phyloP scores from a whole-genome alignment of 2,888 invertebrate species.

The Myopa testacea region DNA sequence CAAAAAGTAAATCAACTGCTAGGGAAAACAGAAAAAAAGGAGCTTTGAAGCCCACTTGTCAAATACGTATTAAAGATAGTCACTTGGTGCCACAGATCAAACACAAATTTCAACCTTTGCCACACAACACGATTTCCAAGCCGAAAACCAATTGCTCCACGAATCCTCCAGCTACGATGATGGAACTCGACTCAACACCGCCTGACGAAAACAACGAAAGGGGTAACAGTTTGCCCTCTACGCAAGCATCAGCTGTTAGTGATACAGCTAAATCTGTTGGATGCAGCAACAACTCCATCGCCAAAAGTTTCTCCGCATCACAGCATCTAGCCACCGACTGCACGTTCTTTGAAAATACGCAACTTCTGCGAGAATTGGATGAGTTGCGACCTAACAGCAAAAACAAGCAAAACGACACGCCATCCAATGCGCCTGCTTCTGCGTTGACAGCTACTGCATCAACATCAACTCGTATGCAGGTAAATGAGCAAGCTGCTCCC shows the following conservation, averaged over 20 bases:
- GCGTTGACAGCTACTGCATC: constrained; percentile 15
- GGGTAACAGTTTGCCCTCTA: not conserved
- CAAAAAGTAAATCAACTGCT: not conserved
- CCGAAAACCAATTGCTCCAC: not conserved
- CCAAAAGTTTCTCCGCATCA: constrained; percentile 39
- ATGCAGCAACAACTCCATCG: not conserved
- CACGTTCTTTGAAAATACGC: constrained; percentile 44
- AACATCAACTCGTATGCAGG: constrained; percentile 23
- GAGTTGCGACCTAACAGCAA: not conserved
- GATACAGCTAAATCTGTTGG: not conserved
- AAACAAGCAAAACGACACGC: not conserved
- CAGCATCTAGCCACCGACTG: constrained; percentile 46
- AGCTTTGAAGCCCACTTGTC: not conserved
- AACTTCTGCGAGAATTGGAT: constrained; percentile 38
- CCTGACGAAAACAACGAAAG: not conserved
- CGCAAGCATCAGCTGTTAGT: not conserved
- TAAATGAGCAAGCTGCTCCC: constrained; percentile 8
- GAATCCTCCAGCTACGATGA: not conserved
- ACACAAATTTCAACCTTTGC: constrained; percentile 42
- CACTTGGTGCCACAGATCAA: constrained; percentile 43
- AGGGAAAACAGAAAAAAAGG: not conserved
- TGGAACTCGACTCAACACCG: not conserved
- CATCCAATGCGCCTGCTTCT: not conserved
- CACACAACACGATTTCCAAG: not conserved
- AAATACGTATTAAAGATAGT: constrained; percentile 18